A percentile compares a stretch with the other conserved stretches of the same genome.
Evolutionary conservation across 2,113 vertebrate species (phyloP).

Genomic region (Quiscalus mexicanus): DNA sequence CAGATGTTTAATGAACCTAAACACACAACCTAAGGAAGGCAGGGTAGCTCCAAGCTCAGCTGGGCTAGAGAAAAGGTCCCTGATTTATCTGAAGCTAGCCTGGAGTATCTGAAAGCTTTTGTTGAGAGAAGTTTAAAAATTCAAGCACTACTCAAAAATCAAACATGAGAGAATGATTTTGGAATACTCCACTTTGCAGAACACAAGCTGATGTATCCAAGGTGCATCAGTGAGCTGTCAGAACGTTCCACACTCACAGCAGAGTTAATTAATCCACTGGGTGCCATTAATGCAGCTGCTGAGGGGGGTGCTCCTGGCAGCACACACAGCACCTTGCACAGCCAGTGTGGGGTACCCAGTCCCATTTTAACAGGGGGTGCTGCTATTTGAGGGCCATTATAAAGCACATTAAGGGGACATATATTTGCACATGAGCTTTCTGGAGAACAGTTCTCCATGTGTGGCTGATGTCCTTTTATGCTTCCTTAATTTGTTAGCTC

Average conservation of each 20-base stretch:
- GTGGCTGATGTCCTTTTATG: not conserved
- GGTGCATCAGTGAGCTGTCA: not conserved
- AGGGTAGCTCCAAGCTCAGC: not conserved
- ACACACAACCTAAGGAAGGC: not conserved
- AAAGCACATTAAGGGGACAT: not conserved
- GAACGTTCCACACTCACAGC: not conserved
- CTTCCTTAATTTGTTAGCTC: not conserved
- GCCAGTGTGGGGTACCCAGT: not conserved
- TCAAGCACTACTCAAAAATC: not conserved
- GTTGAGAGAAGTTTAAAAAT: not conserved
- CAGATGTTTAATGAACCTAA: not conserved
- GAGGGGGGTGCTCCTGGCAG: not conserved
- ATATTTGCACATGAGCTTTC: not conserved
- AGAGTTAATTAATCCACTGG: conserved; percentile 32
- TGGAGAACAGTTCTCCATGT: not conserved
- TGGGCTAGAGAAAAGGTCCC: not conserved
- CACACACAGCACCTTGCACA: not conserved
- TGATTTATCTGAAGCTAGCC: not conserved
- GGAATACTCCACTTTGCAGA: not conserved
- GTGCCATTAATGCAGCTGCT: not conserved
- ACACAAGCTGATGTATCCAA: not conserved
- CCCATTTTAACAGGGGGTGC: too few species aligned
- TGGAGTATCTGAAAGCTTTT: not conserved
- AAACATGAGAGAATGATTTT: not conserved
- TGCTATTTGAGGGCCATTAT: not conserved